Evolutionary conservation across 2,888 invertebrate species (phyloP).

Genomic region (Ischnus inquisitorius): DNA sequence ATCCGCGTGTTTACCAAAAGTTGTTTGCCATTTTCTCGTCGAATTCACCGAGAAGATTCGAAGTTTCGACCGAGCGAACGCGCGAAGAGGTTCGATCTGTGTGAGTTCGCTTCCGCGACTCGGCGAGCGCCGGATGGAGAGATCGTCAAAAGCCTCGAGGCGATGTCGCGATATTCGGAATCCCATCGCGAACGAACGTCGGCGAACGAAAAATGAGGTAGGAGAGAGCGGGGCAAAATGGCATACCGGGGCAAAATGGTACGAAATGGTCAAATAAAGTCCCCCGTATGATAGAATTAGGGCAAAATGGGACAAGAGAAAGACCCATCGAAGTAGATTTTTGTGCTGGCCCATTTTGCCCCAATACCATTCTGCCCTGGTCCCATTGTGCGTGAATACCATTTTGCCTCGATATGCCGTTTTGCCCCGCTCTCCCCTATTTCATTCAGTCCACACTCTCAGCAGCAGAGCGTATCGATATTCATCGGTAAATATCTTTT

Average conservation of each 20-base stretch:
- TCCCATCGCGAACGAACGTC: slow-evolving; percentile 15
- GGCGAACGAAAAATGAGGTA: slow-evolving; percentile 39
- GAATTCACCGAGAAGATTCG: background rate
- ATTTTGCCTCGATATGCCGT: no score
- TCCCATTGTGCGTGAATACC: no score
- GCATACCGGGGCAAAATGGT: no score
- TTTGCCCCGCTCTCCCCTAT: no score
- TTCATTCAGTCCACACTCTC: background rate
- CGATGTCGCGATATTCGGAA: background rate
- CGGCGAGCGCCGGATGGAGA: slow-evolving; percentile 57
- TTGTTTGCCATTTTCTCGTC: slow-evolving; percentile 70
- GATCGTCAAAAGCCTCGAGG: background rate
- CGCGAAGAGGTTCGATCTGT: slow-evolving; percentile 66
- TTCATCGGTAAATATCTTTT: no score
- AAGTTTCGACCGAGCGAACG: background rate
- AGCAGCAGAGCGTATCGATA: background rate
- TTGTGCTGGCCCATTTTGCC: no score
- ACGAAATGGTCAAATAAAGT: no score
- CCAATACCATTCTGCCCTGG: no score
- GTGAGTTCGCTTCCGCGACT: slow-evolving; percentile 73
- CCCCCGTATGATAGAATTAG: no score
- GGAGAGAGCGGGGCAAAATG: no score
- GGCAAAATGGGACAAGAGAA: no score
- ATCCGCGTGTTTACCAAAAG: slow-evolving; percentile 48
- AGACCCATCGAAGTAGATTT: no score